Conservation (phyloP, 1,140 invertebrate species). For the Penaeus japonicus region DNA sequence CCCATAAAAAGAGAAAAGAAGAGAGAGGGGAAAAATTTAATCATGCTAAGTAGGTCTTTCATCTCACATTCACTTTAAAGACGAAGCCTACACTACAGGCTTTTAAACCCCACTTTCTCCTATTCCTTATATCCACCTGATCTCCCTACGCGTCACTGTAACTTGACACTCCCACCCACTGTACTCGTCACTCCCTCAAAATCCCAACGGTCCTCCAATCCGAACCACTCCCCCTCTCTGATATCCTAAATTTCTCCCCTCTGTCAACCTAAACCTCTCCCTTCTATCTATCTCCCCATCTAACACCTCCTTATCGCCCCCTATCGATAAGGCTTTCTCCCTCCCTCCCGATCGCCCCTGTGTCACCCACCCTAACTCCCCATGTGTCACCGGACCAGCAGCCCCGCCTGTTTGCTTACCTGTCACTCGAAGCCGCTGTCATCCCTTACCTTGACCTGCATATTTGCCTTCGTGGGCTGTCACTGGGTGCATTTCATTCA, state of each 20-base stretch:
- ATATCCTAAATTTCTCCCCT: neutral
- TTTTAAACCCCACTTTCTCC: too few species aligned
- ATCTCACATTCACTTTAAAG: too few species aligned
- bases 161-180: neutral
- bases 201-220: neutral
- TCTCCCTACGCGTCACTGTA: neutral
- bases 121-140: neutral
- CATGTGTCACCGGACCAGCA: neutral
- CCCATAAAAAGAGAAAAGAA: too few species aligned
- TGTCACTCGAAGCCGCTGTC: too few species aligned
- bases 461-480: neutral
- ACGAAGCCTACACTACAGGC: too few species aligned
- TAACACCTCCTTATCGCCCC: neutral
- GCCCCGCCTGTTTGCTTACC: too few species aligned
- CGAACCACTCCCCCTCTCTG: neutral
- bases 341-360: neutral
- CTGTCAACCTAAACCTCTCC: too few species aligned
- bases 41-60: too few species aligned
- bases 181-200: neutral
- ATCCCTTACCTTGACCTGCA: too few species aligned
- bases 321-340: neutral
- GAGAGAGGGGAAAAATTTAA: too few species aligned
- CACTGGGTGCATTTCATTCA: neutral
- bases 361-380: neutral
- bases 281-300: neutral